Evolutionary conservation across 2,797 vertebrate genomes (phyloP).

Genomic region (Jordanella pulchra): DNA sequence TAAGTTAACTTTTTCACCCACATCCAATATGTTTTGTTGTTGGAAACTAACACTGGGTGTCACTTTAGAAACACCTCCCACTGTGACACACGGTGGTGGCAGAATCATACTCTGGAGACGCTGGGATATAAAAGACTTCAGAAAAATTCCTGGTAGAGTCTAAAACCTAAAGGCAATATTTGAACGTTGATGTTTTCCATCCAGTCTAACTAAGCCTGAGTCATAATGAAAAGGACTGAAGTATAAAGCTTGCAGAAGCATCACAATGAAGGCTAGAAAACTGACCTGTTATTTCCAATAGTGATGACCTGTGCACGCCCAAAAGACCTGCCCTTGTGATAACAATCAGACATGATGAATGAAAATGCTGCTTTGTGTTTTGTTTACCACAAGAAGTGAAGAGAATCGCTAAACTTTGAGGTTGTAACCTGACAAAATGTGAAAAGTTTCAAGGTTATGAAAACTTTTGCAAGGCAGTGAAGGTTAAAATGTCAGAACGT

Average conservation of each 20-base stretch:
- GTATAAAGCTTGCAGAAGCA: neutral
- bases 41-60: neutral
- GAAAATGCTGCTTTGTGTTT: neutral
- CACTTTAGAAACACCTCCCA: neutral
- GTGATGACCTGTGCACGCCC: neutral
- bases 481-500: slow-evolving; percentile 1
- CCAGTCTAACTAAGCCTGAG: neutral
- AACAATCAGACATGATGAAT: neutral
- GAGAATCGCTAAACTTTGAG: neutral
- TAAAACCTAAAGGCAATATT: neutral
- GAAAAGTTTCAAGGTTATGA: neutral
- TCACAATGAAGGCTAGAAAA: neutral
- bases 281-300: neutral
- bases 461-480: neutral
- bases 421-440: neutral
- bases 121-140: no score
- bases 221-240: neutral
- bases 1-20: neutral
- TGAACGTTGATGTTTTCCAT: neutral
- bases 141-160: neutral
- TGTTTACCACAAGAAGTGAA: neutral
- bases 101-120: slow-evolving; percentile 2
- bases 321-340: neutral
- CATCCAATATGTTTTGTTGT: neutral
- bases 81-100: neutral